Base-by-base conservation (phyloP, 53 echinoderm and acorn worm species). In the Antedon mediterranea region DNA sequence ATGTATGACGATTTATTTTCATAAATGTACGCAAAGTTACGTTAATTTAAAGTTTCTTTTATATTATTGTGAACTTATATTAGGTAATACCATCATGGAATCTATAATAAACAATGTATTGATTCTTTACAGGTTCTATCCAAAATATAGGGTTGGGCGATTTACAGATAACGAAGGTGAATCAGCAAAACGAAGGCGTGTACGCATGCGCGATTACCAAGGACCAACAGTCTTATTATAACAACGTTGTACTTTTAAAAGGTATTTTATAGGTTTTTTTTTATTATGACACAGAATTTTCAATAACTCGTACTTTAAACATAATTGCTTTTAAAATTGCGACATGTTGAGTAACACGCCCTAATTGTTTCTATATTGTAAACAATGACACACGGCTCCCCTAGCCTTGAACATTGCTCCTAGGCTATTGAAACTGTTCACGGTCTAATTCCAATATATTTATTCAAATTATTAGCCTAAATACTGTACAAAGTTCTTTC, bases 161-260 rank as follows among this genome's bases (percentile, higher is more conserved):
- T 33, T 79, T 84, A 8, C 73, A 78, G 31, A 43, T 86, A 71
- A 33, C 23, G 9, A 31, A 29, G 34, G 82, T 86, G 28, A n/a
- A 30, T 13, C 11, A n/a, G n/a, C 26, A 23, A 4, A 82, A 82
- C 75, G 82, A 86, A 71, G 86, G 86, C 0, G 76, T 86, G 31
- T 86, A 86, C 77, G 86, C 86, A 82, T 86, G 86, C 37, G 86
- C 79, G 29, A 43, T 86, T 20, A 23, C 73, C 8, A 42, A 74
- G 23, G 42, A 34, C 0, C 32, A 77, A 13, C 42, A 72, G n/a
- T 34, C 76, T 0, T 43, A 70, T 26, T 86, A 82, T 34, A 86
- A 43, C 15, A 82, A 82, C 29, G 82, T 75, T 8, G 75, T 86
- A 31, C 34, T 86, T 0, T 31, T 86, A 0, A 86, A 86, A 78